Percentiles rank a stretch among this genome's conserved stretches.
These are phyloP conservation scores for Channa maculata DNA, from an alignment of 2,113 vertebrate genomes.

Conservation along the genomic window DNA sequence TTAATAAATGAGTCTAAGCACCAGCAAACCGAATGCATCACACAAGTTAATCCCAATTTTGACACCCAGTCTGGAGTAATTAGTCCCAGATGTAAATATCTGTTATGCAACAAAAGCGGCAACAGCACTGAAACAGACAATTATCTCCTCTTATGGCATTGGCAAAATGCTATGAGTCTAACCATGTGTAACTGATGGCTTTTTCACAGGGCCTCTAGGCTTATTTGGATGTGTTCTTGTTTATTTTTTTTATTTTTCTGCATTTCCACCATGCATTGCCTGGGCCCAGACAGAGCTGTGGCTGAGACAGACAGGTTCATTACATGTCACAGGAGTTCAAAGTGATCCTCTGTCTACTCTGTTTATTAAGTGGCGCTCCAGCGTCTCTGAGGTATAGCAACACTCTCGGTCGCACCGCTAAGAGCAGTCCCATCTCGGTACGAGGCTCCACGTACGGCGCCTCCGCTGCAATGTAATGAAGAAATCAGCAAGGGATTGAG, in stretches of 20 bases:
- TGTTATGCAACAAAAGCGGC: conserved; percentile 74
- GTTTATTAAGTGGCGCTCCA: conserved; percentile 79
- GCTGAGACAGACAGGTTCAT: conserved; percentile 74
- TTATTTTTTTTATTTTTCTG: conserved; percentile 61
- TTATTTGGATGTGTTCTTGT: conserved; percentile 44
- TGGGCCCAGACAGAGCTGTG: conserved; percentile 36
- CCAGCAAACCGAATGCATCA: conserved; percentile 50
- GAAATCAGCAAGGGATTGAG: conserved; percentile 78
- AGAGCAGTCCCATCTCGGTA: conserved; percentile 50
- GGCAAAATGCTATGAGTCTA: conserved; percentile 56
- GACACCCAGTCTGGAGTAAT: conserved; percentile 74
- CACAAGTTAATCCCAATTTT: conserved; percentile 67
- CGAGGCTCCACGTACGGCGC: conserved; percentile 26
- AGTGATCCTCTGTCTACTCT: conserved; percentile 78
- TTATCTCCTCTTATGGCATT: conserved; percentile 75
- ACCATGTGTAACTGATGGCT: conserved; percentile 79
- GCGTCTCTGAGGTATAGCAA: conserved; percentile 70
- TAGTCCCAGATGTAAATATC: conserved; percentile 80
- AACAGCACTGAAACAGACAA: conserved; percentile 74
- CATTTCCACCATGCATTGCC: conserved; percentile 30
- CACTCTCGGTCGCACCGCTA: conserved; percentile 50
- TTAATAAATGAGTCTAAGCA: conserved; percentile 46
- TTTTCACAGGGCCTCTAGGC: conserved; percentile 67
- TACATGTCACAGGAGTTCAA: conserved; percentile 78
- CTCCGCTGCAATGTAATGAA: conserved; percentile 74